Evolutionary conservation across 1,140 invertebrate species (phyloP).

Genomic region (Archivesica marissinica): DNA sequence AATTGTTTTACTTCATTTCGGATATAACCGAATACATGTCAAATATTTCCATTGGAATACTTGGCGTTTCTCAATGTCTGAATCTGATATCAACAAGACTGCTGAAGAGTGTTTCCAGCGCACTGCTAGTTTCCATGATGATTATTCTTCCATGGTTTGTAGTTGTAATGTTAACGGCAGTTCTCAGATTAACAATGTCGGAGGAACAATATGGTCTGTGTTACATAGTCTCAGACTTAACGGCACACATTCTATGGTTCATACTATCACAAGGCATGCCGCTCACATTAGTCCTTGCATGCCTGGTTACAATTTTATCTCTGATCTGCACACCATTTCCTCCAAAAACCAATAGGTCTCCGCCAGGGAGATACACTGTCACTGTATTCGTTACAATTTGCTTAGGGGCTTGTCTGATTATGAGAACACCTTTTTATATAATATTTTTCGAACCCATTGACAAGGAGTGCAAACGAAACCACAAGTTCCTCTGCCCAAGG

Average conservation of each 20-base stretch:
- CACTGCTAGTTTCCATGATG: constrained; percentile 38
- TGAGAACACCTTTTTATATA: constrained; percentile 42
- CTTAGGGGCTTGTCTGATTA: constrained; percentile 22
- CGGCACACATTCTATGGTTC: constrained; percentile 46
- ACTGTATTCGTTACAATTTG: constrained; percentile 46
- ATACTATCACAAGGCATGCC: constrained; percentile 13
- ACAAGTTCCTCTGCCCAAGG: not conserved
- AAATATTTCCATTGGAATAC: constrained; percentile 47
- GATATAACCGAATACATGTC: constrained; percentile 50
- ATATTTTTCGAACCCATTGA: constrained; percentile 31
- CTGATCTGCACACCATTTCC: not conserved
- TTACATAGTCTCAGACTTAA: constrained; percentile 49
- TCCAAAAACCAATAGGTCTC: not conserved
- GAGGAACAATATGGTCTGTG: constrained; percentile 50
- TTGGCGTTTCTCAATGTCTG: constrained; percentile 55
- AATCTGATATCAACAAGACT: constrained; percentile 33
- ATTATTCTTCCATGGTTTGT: constrained; percentile 51
- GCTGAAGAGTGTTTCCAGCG: constrained; percentile 46
- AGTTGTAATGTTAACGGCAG: constrained; percentile 24
- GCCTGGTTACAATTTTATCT: constrained; percentile 39
- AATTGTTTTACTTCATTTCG: constrained; percentile 27
- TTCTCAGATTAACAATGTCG: constrained; percentile 54
- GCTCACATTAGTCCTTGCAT: not conserved
- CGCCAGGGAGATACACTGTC: not conserved
- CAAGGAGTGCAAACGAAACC: not conserved